These are phyloP conservation scores for Beris chalybata DNA, from an alignment of 2,888 invertebrate genomes.

Conservation along the genomic window DNA sequence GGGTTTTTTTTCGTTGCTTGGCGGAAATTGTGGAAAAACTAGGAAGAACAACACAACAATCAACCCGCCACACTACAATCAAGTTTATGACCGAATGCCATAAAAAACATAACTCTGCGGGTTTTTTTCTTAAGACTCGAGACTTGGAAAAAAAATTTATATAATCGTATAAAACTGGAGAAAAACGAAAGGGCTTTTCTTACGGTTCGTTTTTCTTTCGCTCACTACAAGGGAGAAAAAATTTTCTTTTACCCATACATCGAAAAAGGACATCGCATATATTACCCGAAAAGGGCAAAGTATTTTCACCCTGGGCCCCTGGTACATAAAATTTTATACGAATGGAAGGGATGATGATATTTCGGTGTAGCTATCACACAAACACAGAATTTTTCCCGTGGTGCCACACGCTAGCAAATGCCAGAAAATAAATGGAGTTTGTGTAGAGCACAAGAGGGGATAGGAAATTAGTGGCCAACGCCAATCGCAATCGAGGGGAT, in stretches of 20 bases:
- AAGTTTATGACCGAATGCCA: slow-evolving; percentile 58
- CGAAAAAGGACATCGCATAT: not conserved
- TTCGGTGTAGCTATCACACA: slow-evolving; percentile 16
- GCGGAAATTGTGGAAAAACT: slow-evolving; percentile 23
- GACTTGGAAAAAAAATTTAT: slow-evolving; percentile 26
- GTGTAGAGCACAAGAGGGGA: slow-evolving; percentile 34
- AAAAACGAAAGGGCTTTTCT: slow-evolving; percentile 32
- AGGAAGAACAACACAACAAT: slow-evolving; percentile 37
- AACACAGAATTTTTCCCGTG: slow-evolving; percentile 2
- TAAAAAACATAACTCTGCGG: slow-evolving; percentile 53
- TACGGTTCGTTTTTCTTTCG: slow-evolving; percentile 25
- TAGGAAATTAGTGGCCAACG: slow-evolving; percentile 36
- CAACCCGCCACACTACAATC: slow-evolving; percentile 45
- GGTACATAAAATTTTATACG: slow-evolving; percentile 11
- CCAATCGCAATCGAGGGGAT: slow-evolving; percentile 36
- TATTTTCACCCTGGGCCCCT: slow-evolving; percentile 31
- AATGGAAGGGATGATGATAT: slow-evolving; percentile 2
- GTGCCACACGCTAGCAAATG: not conserved
- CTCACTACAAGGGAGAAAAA: slow-evolving; percentile 7
- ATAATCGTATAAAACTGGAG: slow-evolving; percentile 20
- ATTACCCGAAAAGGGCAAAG: slow-evolving; percentile 28
- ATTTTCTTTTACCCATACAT: slow-evolving; percentile 8
- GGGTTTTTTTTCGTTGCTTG: slow-evolving; percentile 2
- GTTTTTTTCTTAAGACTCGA: slow-evolving; percentile 40
- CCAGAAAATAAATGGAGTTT: not conserved